Evolutionary conservation across 2,113 vertebrate genomes (phyloP), one percentile per base, ranked within the genome.

Genomic region (Anolis sagrei): DNA sequence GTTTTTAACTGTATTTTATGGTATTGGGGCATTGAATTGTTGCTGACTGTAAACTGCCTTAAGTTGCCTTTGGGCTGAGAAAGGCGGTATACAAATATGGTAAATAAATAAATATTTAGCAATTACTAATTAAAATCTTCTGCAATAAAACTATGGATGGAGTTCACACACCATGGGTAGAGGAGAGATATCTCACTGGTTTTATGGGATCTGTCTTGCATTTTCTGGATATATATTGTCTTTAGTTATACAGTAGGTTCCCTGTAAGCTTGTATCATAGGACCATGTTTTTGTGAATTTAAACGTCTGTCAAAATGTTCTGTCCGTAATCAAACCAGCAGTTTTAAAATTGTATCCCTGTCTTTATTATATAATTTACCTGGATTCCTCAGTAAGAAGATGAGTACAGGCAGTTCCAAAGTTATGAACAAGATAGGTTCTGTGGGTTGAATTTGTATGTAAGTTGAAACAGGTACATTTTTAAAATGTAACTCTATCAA

Each of bases 201-300:
- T 83, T 83, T 75, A 83, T 76, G 64, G 61, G 73, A 83, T 75
- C 34, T 64, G 23, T 29, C 29, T 39, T 66, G 70, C 32, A 70
- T 72, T 44, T n/a, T 79, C 29, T 66, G 32, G 76, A 34, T 77
- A 75, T 66, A 16, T 25, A 61, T 74, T 66, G 32, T 69, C 62
- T 49, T 34, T 75, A 0, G 3, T 39, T 2, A 14, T 72, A 27
- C 1, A 23, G 1, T n/a, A 54, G 36, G 44, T 81, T 29, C 18
- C 0, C 29, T n/a, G 51, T 0, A 4, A n/a, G n/a, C 0, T 81
- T 79, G 19, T 14, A 75, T 76, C 34, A 39, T 39, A 86, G 72
- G 27, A 6, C 32, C 19, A 61, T 48, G 68, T 75, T 73, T 44
- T 21, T 27, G 32, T 70, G 23, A 58, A 18, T 44, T 76, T 61